Percentiles rank a stretch among this genome's conserved stretches.
phyloP scores from a whole-genome alignment of 2,113 vertebrate species.

The Bos indicus region DNA sequence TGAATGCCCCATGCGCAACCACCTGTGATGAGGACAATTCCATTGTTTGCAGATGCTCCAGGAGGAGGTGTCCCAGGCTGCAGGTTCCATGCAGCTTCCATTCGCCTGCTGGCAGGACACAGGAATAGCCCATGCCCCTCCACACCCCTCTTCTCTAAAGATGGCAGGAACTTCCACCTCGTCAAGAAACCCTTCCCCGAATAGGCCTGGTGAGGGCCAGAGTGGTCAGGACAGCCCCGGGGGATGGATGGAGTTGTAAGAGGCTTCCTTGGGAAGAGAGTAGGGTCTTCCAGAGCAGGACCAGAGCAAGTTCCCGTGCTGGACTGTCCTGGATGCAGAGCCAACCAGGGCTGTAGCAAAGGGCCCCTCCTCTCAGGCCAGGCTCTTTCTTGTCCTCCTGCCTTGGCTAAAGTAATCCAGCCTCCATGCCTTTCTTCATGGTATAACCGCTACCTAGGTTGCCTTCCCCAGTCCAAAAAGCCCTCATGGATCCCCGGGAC shows the following conservation, averaged over 20 bases:
- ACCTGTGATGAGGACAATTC: neutral
- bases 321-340: neutral
- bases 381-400: neutral
- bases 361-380: neutral
- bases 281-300: neutral
- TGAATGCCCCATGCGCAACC: neutral
- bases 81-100: neutral
- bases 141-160: neutral
- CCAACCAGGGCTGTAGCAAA: neutral
- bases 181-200: neutral
- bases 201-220: neutral
- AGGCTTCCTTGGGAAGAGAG: neutral
- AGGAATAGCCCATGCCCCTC: fast-evolving
- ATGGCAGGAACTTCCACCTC: neutral
- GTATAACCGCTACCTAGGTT: neutral
- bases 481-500: neutral
- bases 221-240: neutral
- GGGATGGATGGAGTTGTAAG: neutral
- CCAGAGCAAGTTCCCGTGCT: neutral
- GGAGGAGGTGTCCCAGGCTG: neutral
- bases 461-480: neutral
- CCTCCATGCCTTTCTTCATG: neutral
- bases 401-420: neutral
- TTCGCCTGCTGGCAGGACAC: neutral
- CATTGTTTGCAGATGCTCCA: neutral